Base-by-base conservation (phyloP, 2,113 vertebrate species). In the Patagioenas fasciata region DNA sequence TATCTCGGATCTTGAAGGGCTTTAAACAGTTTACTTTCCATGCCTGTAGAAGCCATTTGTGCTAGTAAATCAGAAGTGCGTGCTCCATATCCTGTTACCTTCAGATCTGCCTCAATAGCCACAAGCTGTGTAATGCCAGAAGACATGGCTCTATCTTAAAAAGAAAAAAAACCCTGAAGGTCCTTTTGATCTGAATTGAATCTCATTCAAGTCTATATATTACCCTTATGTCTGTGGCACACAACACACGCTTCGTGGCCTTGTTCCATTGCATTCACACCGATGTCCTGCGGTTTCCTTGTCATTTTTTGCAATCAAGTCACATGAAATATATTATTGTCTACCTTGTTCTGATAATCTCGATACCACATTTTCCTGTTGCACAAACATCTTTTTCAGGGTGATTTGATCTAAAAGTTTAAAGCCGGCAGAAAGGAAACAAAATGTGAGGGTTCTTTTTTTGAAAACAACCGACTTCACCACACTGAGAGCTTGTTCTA, bases 311-410 rank as follows among this genome's bases (percentile, higher is more conserved):
- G 70, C 74, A 93, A 95, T 97, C 96, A 93, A 96, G 92, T 97
- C 89, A 96, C 93, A 72, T 82, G 62, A 97, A 96, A 97, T 91
- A 66, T 81, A 96, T 91, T 91, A 91, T 96, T 98, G 96, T 96
- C 79, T 97, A 91, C 97, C 96, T 97, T 95, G 75, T 96, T 97
- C 96, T 96, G 95, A 97, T 98, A 96, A 98, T 97, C 97, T 97
- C 3, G 3, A 97, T 96, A 98, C 97, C 98, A 7, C 98, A 95
- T 95, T 98, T 98, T 98, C 98, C 98, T 98, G 98, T 98, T 85
- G 74, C 91, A 97, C 91, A 98, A 98, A 98, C 98, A 98, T 89
- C 66, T 88, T 97, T 96, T 93, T 97, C 81, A 93, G 51, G 53
- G 94, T 95, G 93, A 97, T 97, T 97, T 97, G 62, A 72, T 96